A percentile compares a stretch with the other conserved stretches of the same genome.
Conservation (phyloP, 2,888 invertebrate genomes). For the Peribatodes rhomboidaria region DNA sequence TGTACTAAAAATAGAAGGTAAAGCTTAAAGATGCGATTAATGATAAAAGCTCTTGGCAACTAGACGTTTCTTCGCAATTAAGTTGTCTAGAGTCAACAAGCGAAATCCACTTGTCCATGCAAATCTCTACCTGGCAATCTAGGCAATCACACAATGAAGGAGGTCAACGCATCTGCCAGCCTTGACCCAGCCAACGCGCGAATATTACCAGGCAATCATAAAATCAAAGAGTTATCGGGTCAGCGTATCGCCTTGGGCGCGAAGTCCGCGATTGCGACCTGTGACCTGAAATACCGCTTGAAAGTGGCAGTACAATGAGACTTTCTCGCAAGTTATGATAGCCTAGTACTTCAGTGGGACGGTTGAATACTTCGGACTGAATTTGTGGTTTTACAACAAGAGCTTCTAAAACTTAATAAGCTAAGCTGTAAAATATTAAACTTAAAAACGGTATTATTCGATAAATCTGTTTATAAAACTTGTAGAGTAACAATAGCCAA, state of each 20-base stretch:
- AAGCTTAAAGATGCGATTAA: no score
- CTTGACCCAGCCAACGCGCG: constrained; percentile 39
- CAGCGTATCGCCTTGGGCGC: constrained; percentile 52
- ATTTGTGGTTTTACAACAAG: not conserved
- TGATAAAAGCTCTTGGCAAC: not conserved
- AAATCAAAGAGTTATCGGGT: constrained; percentile 61
- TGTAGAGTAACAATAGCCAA: no score
- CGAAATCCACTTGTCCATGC: constrained; percentile 26
- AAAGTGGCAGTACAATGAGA: constrained; percentile 69
- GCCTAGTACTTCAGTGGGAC: constrained; percentile 60
- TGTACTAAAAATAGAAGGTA: no score
- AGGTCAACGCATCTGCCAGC: constrained; percentile 61
- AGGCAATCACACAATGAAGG: constrained; percentile 67
- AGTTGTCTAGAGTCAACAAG: constrained; percentile 39
- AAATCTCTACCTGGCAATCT: constrained; percentile 63
- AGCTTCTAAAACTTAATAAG: not conserved
- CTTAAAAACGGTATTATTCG: not conserved
- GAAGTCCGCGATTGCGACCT: constrained; percentile 53
- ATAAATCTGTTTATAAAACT: no score
- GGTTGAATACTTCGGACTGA: constrained; percentile 8
- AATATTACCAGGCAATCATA: constrained; percentile 67
- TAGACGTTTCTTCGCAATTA: constrained; percentile 19
- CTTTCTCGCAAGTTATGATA: constrained; percentile 68
- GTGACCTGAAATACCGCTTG: constrained; percentile 58
- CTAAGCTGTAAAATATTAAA: not conserved